A percentile compares a stretch with the other conserved stretches of the same genome.
Conservation (phyloP, 92 coral and sea anemone species). For the Epizoanthus rinbou region DNA sequence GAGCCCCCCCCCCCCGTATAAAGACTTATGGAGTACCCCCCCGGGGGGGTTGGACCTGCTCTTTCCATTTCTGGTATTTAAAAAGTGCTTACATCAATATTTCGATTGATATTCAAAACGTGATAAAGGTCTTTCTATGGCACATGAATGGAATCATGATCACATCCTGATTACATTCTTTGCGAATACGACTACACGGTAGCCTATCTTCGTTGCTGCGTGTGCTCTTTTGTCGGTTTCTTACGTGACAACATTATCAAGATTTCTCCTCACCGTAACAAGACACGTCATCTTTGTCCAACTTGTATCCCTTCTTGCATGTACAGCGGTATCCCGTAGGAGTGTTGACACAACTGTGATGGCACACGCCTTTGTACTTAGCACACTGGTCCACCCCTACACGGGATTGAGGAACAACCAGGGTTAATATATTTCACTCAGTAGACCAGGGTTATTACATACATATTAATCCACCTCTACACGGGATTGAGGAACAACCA, state of each 20-base stretch:
- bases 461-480: neutral
- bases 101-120: no score
- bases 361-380: constrained; percentile 94
- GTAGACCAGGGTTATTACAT: neutral
- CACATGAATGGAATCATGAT: no score
- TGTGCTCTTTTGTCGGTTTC: no score
- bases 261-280: constrained; percentile 79
- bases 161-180: no score
- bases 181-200: no score
- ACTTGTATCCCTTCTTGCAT: constrained; percentile 84
- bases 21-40: no score
- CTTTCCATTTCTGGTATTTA: no score
- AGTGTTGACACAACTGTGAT: constrained; percentile 95
- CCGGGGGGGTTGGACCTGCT: no score
- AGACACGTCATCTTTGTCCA: constrained; percentile 89
- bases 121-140: no score
- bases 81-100: no score
- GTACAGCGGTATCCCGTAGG: constrained; percentile 96
- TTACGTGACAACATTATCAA: neutral
- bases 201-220: no score
- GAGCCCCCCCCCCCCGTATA: no score
- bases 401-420: constrained; percentile 37
- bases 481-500: neutral
- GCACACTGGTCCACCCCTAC: constrained; percentile 88
- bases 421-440: neutral